Percentiles rank a stretch among this genome's conserved stretches.
Conservation (phyloP, 2,797 vertebrate species). For the Sebastes matsubarae region DNA sequence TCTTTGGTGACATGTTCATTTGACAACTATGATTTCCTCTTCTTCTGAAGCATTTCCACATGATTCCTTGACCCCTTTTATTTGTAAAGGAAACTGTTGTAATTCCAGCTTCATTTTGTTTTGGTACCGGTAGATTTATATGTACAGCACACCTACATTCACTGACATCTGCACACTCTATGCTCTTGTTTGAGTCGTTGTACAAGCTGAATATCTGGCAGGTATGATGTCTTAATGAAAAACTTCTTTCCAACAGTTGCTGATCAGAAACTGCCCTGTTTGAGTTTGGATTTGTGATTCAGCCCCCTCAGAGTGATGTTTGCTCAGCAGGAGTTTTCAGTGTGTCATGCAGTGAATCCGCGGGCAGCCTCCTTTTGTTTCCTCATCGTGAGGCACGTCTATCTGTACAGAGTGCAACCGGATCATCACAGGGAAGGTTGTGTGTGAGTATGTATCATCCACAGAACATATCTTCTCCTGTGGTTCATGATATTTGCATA, state of each 20-base stretch:
- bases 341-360: background rate
- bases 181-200: background rate
- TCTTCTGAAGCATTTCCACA: background rate
- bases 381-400: background rate
- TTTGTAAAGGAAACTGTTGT: background rate
- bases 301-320: slow-evolving; percentile 5
- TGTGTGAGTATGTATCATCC: background rate
- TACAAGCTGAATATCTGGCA: background rate
- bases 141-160: background rate
- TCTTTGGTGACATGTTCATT: background rate
- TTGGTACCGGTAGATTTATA: background rate
- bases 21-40: background rate
- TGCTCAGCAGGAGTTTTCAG: background rate
- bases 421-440: background rate
- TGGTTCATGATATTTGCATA: slow-evolving; percentile 39
- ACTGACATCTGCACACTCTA: background rate
- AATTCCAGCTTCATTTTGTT: background rate
- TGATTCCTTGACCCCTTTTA: background rate
- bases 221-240: background rate
- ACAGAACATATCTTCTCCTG: slow-evolving; percentile 8
- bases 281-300: background rate
- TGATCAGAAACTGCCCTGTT: slow-evolving; percentile 2
- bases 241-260: background rate
- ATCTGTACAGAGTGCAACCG: background rate
- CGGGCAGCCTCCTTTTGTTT: slow-evolving; percentile 3